phyloP scores from a whole-genome alignment of 2,888 invertebrate species.

The Amphipoea oculea region DNA sequence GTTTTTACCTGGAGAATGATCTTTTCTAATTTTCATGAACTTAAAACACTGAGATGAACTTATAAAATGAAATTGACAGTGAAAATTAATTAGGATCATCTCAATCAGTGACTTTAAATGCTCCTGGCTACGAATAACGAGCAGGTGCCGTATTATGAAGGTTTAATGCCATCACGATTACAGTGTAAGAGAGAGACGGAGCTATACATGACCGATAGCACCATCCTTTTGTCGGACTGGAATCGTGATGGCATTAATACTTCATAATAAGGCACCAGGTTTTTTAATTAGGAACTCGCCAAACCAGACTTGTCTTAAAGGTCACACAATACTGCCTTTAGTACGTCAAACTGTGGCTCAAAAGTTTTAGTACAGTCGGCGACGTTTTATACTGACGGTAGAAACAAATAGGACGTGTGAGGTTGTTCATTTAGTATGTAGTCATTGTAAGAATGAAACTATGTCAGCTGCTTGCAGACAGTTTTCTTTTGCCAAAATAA shows the following conservation, averaged over 20 bases:
- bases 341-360: slow-evolving; percentile 27
- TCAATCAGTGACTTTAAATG: slow-evolving; percentile 30
- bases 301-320: slow-evolving; percentile 1
- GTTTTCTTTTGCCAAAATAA: slow-evolving; percentile 46
- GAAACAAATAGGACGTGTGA: slow-evolving; percentile 15
- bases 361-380: slow-evolving; percentile 28
- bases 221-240: neutral
- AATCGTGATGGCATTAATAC: neutral
- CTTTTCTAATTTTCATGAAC: slow-evolving; percentile 54
- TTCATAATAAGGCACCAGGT: neutral
- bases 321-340: slow-evolving; percentile 28
- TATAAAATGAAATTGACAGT: slow-evolving; percentile 21
- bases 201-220: neutral
- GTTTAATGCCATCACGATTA: neutral
- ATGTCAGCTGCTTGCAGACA: slow-evolving; percentile 49
- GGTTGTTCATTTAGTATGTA: slow-evolving; percentile 59
- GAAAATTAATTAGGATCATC: slow-evolving; percentile 48
- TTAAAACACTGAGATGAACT: slow-evolving; percentile 24
- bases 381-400: slow-evolving; percentile 26
- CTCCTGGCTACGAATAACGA: neutral
- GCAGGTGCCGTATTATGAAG: neutral
- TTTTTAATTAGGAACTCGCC: neutral
- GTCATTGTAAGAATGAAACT: slow-evolving; percentile 57
- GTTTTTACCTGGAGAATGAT: slow-evolving; percentile 50
- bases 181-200: neutral